Base-by-base conservation (phyloP, 2,888 invertebrate species). In the Apotomis capreana region DNA sequence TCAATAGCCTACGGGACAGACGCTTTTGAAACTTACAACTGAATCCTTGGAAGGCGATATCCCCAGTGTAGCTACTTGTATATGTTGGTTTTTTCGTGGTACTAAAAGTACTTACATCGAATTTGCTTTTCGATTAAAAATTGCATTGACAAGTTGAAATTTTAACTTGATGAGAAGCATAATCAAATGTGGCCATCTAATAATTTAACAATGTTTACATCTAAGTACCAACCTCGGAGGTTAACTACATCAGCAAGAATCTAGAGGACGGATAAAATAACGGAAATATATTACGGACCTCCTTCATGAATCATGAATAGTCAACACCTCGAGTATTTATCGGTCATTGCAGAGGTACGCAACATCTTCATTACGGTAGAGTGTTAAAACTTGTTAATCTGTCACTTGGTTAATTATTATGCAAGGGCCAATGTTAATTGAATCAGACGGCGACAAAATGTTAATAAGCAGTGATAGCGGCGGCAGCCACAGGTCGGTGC, bases 381-480 rank as follows among this genome's bases (percentile, higher is more conserved):
- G 91, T 92, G 92, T 92, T 91, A 90, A 92, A 90, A 88, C 92
- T 88, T 91, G 92, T 92, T 88, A 87, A 90, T 86, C 85, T 89
- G 91, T 90, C 92, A 90, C 85, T 85, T 83, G 79, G 86, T 90
- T 91, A 90, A 92, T 92, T 90, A 91, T 87, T 87, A 91, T 90
- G 88, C 90, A 83, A 85, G 86, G 83, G 81, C 83, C 84, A 82
- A 83, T 79, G 84, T 90, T 91, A 92, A 91, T 91, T 90, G 90
- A 90, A 89, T 88, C 91, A 79, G 84, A 80, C 85, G 87, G 88
- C 89, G 91, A 91, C 92, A 88, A 90, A 91, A 92, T 91, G 91
- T 89, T 92, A 91, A 92, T 92, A 91, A 87, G 89, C 77, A 78
- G 75, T 82, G 92, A 92, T 91, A 91, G 85, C 76, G 78, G 77